Conservation (phyloP, 1,140 invertebrate species). For the Papilio glaucus region DNA sequence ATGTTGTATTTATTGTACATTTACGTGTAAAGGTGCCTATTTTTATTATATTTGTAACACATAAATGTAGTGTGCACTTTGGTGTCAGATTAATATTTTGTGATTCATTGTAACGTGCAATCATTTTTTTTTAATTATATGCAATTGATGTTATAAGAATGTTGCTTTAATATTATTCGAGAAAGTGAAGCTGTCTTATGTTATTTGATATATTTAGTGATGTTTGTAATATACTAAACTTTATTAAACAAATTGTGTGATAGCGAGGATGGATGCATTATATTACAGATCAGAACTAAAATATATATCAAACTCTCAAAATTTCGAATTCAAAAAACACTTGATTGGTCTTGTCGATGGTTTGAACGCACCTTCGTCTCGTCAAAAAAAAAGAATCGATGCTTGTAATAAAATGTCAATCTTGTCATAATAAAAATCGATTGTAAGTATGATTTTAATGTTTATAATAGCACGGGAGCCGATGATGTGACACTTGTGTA, state of each 20-base stretch:
- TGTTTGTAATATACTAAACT: neutral
- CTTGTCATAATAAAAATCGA: neutral
- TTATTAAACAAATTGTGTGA: neutral
- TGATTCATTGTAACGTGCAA: conserved; percentile 52
- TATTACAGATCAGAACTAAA: neutral
- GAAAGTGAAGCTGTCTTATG: conserved; percentile 21
- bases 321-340: too few species aligned
- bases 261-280: neutral
- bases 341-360: too few species aligned
- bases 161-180: conserved; percentile 16
- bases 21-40: conserved; percentile 55
- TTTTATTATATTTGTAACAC: conserved; percentile 45
- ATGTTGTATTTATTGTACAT: conserved; percentile 57
- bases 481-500: too few species aligned
- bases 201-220: conserved; percentile 1
- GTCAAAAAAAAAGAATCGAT: too few species aligned
- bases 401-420: neutral
- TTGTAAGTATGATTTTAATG: too few species aligned
- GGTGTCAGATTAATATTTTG: conserved; percentile 46
- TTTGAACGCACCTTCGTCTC: too few species aligned
- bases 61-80: conserved; percentile 35
- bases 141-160: conserved; percentile 1
- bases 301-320: neutral
- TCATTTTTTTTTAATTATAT: conserved; percentile 36
- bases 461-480: too few species aligned